Evolutionary conservation across 2,888 invertebrate species (phyloP).

Genomic region (Laspeyria flexula): DNA sequence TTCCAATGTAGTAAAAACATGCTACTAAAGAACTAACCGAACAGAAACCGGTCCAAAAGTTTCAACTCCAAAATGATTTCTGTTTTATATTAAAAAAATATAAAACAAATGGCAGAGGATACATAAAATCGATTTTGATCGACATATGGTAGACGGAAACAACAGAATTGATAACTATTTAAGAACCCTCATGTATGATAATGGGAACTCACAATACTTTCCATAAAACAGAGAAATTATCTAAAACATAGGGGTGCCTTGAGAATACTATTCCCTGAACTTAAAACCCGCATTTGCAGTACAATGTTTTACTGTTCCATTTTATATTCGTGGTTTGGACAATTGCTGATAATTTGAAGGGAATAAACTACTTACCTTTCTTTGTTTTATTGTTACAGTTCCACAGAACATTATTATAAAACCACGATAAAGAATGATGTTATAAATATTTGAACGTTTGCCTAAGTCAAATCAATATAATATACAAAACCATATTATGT

Average conservation of each 20-base stretch:
- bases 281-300: conserved; percentile 56
- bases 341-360: conserved; percentile 15
- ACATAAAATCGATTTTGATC: conserved; percentile 39
- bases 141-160: conserved; percentile 44
- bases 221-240: conserved; percentile 63
- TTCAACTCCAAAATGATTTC: conserved; percentile 13
- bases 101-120: conserved; percentile 19
- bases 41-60: conserved; percentile 24
- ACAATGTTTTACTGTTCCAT: conserved; percentile 40
- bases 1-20: conserved; percentile 12
- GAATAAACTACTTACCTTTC: background rate
- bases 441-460: too few species aligned
- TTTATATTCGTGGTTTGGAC: conserved; percentile 39
- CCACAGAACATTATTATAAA: background rate
- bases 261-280: conserved; percentile 33
- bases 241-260: conserved; percentile 65
- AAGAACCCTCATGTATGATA: conserved; percentile 60
- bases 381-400: background rate
- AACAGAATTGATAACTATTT: conserved; percentile 57
- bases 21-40: conserved; percentile 14
- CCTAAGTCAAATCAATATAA: too few species aligned
- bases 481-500: too few species aligned
- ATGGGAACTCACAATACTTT: conserved; percentile 49
- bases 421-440: too few species aligned
- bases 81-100: conserved; percentile 15